These are phyloP conservation scores for Spizella passerina DNA, from an alignment of 2,797 vertebrate species.

Conservation along the genomic window DNA sequence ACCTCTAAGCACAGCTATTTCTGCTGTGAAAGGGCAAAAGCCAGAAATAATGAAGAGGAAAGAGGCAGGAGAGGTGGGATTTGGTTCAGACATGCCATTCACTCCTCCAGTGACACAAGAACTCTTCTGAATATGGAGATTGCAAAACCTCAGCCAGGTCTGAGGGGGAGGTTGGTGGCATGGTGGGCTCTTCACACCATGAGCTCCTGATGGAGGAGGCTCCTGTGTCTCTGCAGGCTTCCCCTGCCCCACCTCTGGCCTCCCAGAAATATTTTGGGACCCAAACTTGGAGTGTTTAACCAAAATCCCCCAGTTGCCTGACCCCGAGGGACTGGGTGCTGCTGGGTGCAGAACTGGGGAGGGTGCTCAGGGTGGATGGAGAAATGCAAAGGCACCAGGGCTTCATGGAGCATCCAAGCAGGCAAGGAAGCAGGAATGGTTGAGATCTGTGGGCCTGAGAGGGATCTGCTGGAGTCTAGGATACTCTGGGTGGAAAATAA, in stretches of 20 bases:
- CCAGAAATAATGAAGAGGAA: not conserved
- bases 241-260: not conserved
- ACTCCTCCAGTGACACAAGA: not conserved
- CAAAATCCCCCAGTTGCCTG: not conserved
- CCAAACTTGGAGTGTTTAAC: not conserved
- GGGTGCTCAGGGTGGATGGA: not conserved
- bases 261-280: not conserved
- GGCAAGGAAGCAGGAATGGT: not conserved
- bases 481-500: not conserved
- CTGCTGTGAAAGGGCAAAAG: not conserved
- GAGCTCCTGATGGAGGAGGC: not conserved
- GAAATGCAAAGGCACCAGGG: accelerated
- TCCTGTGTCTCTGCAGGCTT: not conserved
- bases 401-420: not conserved
- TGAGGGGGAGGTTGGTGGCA: not conserved
- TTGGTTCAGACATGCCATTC: not conserved
- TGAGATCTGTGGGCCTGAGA: not conserved
- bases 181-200: not conserved
- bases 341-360: not conserved
- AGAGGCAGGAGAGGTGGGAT: not conserved
- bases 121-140: not conserved
- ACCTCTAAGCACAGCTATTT: not conserved
- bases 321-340: not conserved
- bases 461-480: not conserved
- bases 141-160: not conserved